Conservation (phyloP, 1,140 invertebrate genomes). For the Camponotus vicinus region DNA sequence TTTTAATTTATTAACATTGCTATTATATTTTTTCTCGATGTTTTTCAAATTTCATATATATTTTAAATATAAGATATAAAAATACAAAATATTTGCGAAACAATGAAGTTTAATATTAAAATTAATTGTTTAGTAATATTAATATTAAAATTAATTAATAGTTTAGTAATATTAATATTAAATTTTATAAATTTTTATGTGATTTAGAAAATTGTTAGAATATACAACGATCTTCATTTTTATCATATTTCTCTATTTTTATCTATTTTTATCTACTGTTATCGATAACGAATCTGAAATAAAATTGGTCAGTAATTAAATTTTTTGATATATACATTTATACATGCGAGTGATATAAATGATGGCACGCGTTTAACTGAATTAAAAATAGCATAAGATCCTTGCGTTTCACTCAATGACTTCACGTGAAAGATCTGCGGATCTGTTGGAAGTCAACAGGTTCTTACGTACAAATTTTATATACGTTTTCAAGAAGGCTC, state of each 20-base stretch:
- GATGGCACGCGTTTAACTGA: background rate
- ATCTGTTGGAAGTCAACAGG: background rate
- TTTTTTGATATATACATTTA: background rate
- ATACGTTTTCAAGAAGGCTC: background rate
- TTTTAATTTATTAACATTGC: background rate
- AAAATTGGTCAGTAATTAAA: background rate
- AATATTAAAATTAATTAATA: background rate
- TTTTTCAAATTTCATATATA: background rate
- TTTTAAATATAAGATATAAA: background rate
- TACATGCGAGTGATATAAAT: background rate
- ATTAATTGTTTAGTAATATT: too few species aligned
- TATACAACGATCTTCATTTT: background rate
- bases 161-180: background rate
- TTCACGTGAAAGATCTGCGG: background rate
- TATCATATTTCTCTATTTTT: background rate
- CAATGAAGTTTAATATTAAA: background rate
- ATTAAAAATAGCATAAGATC: background rate
- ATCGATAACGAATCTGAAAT: background rate
- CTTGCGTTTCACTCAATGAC: background rate
- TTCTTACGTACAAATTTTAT: conserved; percentile 4
- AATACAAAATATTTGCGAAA: background rate
- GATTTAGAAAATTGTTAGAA: background rate
- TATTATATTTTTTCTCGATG: background rate
- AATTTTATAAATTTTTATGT: background rate
- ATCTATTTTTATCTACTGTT: background rate